These are phyloP conservation scores for Maccullochella peelii DNA, from an alignment of 2,113 vertebrate species.

Conservation along the genomic window DNA sequence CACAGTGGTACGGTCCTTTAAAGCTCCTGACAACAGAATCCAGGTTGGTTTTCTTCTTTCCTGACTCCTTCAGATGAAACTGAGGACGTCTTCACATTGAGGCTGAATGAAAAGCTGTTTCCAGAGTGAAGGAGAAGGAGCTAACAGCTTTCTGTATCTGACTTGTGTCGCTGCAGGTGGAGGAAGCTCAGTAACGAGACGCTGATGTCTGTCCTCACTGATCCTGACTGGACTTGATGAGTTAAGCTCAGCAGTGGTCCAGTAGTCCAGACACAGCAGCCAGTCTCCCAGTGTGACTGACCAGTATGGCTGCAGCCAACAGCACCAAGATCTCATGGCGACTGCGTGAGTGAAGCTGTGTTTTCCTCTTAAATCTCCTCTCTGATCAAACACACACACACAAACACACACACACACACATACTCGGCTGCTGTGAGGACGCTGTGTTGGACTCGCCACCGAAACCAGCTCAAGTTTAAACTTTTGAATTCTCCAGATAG, in stretches of 20 bases:
- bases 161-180: slow-evolving; percentile 1
- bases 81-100: no score
- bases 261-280: background rate
- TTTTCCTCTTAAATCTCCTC: background rate
- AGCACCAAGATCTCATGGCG: slow-evolving; percentile 94
- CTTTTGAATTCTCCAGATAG: no score
- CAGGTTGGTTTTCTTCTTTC: no score
- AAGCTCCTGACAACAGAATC: no score
- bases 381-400: background rate
- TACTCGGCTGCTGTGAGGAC: background rate
- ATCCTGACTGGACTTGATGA: slow-evolving; percentile 7
- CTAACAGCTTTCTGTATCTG: no score
- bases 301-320: slow-evolving; percentile 87
- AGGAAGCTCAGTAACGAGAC: background rate
- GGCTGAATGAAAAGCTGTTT: no score
- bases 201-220: background rate
- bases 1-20: no score
- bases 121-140: no score
- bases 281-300: slow-evolving; percentile 13
- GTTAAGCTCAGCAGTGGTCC: background rate
- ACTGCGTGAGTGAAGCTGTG: slow-evolving; percentile 88
- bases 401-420: no score
- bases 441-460: background rate
- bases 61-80: no score
- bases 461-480: background rate